Conservation (phyloP, 2,888 invertebrate genomes). For the Callyntrura guangdongensis region DNA sequence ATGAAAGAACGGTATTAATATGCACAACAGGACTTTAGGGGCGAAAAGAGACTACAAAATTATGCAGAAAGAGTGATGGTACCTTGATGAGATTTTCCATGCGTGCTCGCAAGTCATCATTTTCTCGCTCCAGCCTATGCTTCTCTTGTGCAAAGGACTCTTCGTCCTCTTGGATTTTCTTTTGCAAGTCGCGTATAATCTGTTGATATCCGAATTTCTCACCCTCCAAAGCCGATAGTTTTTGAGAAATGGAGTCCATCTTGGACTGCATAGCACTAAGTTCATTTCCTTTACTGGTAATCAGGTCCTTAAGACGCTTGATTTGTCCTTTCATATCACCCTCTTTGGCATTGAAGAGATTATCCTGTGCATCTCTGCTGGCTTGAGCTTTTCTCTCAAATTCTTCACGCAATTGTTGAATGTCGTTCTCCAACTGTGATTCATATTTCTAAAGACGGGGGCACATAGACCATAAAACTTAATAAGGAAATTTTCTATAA, state of each 20-base stretch:
- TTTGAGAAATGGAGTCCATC: conserved; percentile 78
- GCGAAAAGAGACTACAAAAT: background rate
- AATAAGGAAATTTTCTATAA: background rate
- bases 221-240: conserved; percentile 80
- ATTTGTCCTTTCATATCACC: conserved; percentile 80
- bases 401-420: conserved; percentile 79
- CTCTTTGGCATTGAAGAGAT: conserved; percentile 78
- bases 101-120: conserved; percentile 80
- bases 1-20: background rate
- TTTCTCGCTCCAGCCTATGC: conserved; percentile 77
- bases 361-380: conserved; percentile 81
- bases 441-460: conserved; percentile 77
- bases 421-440: conserved; percentile 80
- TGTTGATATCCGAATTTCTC: conserved; percentile 80
- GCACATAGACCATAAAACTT: background rate
- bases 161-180: conserved; percentile 80
- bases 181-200: conserved; percentile 81
- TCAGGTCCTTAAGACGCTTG: conserved; percentile 79
- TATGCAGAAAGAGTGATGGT: background rate
- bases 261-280: conserved; percentile 76
- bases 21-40: background rate
- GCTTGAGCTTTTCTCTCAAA: conserved; percentile 80
- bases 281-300: conserved; percentile 75
- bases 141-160: conserved; percentile 76
- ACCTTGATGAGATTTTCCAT: conserved; percentile 81